Evolutionary conservation across 2,797 vertebrate genomes (phyloP).

Genomic region (Monodelphis domestica): DNA sequence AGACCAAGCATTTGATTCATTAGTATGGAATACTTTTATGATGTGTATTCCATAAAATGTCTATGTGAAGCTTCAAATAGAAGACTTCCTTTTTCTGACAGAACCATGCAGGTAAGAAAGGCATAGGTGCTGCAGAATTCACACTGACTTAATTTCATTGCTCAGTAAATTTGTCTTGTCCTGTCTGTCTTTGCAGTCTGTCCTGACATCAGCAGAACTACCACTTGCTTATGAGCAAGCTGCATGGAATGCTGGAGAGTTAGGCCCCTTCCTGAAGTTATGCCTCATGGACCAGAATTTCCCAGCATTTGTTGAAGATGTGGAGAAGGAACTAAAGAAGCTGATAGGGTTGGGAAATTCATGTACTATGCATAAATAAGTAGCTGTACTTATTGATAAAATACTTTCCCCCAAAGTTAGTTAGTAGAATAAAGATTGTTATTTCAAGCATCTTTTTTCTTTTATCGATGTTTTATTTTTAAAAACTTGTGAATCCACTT

Average conservation of each 20-base stretch:
- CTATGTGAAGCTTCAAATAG: not conserved
- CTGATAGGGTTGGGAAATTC: conserved; percentile 83
- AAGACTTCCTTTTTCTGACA: not conserved
- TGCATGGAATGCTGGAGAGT: conserved; percentile 80
- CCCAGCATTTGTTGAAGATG: conserved; percentile 91
- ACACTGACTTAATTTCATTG: not conserved
- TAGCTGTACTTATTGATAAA: conserved; percentile 14
- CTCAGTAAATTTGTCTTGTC: conserved; percentile 16
- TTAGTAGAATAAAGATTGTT: conserved; percentile 70
- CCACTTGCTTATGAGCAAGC: conserved; percentile 77
- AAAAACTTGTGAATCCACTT: conserved; percentile 96
- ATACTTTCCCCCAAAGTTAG: conserved; percentile 16
- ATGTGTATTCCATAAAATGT: not conserved
- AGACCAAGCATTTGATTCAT: not conserved
- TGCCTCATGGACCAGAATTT: conserved; percentile 93
- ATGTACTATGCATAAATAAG: not conserved
- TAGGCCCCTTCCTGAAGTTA: conserved; percentile 89
- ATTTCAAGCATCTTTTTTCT: conserved; percentile 65
- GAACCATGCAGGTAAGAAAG: not conserved
- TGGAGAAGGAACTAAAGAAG: conserved; percentile 90
- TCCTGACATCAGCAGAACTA: conserved; percentile 84
- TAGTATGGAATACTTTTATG: not conserved
- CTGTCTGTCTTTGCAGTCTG: conserved; percentile 82
- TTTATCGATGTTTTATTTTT: conserved; percentile 95
- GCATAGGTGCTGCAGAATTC: not conserved